Conservation (phyloP, 2,113 vertebrate species). For the Dipodomys ordii region DNA sequence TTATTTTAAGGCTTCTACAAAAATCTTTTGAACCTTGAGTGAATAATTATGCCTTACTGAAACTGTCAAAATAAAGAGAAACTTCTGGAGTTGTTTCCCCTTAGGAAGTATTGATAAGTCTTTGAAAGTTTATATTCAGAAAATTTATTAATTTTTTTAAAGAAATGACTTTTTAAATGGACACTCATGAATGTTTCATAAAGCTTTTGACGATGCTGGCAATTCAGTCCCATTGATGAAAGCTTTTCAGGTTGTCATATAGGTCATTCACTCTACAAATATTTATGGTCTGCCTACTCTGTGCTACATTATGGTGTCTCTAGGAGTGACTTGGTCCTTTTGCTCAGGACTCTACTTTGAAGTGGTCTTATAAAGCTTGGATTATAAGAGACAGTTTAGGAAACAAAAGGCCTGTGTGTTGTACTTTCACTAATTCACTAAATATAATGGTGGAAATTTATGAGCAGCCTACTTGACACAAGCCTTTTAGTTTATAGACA, state of each 20-base stretch:
- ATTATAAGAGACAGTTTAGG: not conserved
- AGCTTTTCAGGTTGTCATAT: not conserved
- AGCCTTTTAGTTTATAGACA: not conserved
- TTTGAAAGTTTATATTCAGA: constrained; percentile 25
- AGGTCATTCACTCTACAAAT: not conserved
- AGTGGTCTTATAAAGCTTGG: not conserved
- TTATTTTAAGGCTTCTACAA: constrained; percentile 35
- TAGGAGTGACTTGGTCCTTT: not conserved
- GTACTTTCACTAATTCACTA: not conserved
- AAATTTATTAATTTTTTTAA: not conserved
- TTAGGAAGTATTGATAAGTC: constrained; percentile 18
- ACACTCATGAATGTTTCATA: not conserved
- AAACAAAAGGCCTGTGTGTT: not conserved
- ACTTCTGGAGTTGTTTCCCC: not conserved
- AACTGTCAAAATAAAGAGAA: constrained; percentile 8
- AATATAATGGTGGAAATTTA: constrained; percentile 1
- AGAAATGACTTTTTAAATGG: constrained; percentile 15
- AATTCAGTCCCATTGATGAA: not conserved
- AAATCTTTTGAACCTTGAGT: not conserved
- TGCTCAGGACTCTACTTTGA: not conserved
- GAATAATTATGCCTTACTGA: not conserved
- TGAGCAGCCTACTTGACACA: not conserved
- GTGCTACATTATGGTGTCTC: not conserved
- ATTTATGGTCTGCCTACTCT: not conserved
- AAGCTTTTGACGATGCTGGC: not conserved